Percentiles rank a stretch among this genome's conserved stretches.
Evolutionary conservation across 2,888 invertebrate genomes (phyloP).

Genomic region (Plebejus argus): DNA sequence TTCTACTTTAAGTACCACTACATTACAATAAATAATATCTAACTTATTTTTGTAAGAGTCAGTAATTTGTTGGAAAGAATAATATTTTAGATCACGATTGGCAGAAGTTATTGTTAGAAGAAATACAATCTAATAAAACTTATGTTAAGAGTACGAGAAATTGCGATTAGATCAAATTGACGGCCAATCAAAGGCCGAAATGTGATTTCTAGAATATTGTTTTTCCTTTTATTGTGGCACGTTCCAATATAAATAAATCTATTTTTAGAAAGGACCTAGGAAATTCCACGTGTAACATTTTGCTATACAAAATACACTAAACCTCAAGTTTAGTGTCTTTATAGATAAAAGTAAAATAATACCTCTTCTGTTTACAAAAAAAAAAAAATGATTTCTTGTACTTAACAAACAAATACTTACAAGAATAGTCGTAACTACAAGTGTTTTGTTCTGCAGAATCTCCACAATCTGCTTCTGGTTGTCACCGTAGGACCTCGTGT

Average conservation of each 20-base stretch:
- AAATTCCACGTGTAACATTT: neutral
- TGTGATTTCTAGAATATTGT: neutral
- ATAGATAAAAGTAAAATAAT: too few relatives aligned
- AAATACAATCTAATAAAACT: slow-evolving; percentile 26
- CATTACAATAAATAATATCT: neutral
- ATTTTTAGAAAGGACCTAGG: neutral
- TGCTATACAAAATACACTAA: too few relatives aligned
- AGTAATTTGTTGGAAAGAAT: neutral
- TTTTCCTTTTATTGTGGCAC: neutral
- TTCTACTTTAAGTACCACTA: neutral
- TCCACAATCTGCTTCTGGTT: slow-evolving; percentile 93
- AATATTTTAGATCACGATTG: slow-evolving; percentile 21
- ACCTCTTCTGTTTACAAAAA: too few relatives aligned
- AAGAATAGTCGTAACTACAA: slow-evolving; percentile 94
- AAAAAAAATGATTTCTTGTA: too few relatives aligned
- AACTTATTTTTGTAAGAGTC: neutral
- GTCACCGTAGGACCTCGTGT: slow-evolving; percentile 91
- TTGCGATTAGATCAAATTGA: slow-evolving; percentile 24
- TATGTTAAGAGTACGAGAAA: slow-evolving; percentile 4
- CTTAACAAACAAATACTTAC: slow-evolving; percentile 76
- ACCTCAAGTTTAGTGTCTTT: too few relatives aligned
- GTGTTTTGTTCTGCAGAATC: slow-evolving; percentile 94
- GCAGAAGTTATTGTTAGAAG: slow-evolving; percentile 3
- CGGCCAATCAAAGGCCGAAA: slow-evolving; percentile 13
- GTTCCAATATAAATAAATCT: neutral